Conservation (phyloP, 1,140 invertebrate species). For the Euwallacea fornicatus region DNA sequence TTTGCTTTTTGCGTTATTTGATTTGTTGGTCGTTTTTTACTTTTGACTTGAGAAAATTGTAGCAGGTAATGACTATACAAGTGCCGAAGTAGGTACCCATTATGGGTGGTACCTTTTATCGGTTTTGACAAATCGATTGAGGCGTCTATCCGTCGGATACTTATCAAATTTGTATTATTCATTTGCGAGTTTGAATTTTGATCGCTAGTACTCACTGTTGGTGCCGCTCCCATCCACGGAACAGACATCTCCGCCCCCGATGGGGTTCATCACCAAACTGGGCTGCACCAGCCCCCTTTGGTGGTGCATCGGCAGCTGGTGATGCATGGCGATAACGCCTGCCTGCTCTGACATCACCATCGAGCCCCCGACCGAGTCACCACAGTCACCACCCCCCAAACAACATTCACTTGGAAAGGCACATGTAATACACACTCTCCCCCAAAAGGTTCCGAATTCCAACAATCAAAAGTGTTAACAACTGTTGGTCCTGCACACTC, state of each 20-base stretch:
- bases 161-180: slow-evolving; percentile 1
- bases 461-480: not conserved
- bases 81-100: no score
- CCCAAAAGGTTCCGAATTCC: not conserved
- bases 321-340: slow-evolving; percentile 62
- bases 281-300: slow-evolving; percentile 60
- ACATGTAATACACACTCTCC: not conserved
- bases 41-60: no score
- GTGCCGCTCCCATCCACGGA: slow-evolving; percentile 47
- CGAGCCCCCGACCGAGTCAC: slow-evolving; percentile 36
- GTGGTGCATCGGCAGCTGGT: slow-evolving; percentile 60
- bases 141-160: not conserved
- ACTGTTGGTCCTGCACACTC: not conserved
- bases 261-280: slow-evolving; percentile 61
- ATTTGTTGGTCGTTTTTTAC: no score
- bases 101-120: no score
- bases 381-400: slow-evolving; percentile 8
- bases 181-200: not conserved
- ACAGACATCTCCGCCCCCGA: slow-evolving; percentile 50
- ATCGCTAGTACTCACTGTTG: slow-evolving; percentile 49
- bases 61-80: no score
- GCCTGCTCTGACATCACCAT: slow-evolving; percentile 62
- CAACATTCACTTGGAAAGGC: not conserved
- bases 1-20: no score
- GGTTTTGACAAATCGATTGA: no score